phyloP scores from a whole-genome alignment of 2,888 invertebrate genomes.

The Eupeodes luniger region DNA sequence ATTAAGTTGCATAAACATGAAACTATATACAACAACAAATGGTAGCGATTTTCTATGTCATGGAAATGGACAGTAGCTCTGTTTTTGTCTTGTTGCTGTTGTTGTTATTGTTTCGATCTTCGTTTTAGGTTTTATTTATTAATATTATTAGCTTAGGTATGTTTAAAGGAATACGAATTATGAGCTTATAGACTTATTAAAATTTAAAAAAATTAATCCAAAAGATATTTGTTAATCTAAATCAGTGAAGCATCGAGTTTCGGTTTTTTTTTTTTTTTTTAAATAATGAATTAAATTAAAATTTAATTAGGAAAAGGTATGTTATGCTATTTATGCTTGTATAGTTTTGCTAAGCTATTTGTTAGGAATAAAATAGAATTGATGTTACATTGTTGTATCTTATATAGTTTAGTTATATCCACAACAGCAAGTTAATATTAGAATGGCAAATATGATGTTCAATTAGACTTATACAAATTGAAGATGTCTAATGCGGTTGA shows the following conservation, averaged over 20 bases:
- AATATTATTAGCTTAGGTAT: neutral
- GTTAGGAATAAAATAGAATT: conserved; percentile 2
- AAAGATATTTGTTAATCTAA: conserved; percentile 42
- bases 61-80: conserved; percentile 62
- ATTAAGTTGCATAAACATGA: conserved; percentile 63
- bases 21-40: conserved; percentile 23
- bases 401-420: neutral
- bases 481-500: neutral
- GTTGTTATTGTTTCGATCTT: neutral
- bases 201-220: neutral
- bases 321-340: neutral
- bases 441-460: conserved; percentile 35
- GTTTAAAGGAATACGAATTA: neutral
- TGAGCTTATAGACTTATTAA: neutral
- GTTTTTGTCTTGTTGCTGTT: neutral
- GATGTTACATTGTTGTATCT: neutral
- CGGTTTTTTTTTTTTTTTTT: conserved; percentile 9
- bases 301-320: neutral
- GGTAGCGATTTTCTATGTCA: conserved; percentile 71
- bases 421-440: neutral
- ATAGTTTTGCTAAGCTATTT: conserved; percentile 32
- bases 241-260: conserved; percentile 50
- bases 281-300: conserved; percentile 10
- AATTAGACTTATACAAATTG: conserved; percentile 34
- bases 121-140: neutral